Evolutionary conservation across 2,888 invertebrate genomes (phyloP), one percentile per base, ranked within the genome.

Genomic region (Marasmarcha lunaedactyla): DNA sequence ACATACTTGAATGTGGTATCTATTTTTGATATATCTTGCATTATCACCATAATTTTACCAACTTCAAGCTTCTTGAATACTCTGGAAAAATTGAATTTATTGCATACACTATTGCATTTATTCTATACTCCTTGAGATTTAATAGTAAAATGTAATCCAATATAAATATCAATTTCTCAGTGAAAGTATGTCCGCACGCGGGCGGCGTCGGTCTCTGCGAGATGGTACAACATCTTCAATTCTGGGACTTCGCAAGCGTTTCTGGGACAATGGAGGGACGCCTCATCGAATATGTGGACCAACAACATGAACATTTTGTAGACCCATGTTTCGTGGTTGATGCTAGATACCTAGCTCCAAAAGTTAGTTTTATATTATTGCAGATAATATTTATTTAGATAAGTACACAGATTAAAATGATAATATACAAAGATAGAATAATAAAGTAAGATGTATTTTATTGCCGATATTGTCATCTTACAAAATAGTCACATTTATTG

Each of bases 151-250:
- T 20, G 20, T 5, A 20, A 20, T 7, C 20, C n/a, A n/a, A 20
- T 20, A 20, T 20, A 20, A 20, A 5, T 20, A 5, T 3, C 7
- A 20, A 5, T 5, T 20, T 20, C 7, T 20, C 67, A 95, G 95
- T 95, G 11, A 94, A 94, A 57, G 94, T 97, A 1, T 95, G 95
- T 63, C 96, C 97, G 0, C 96, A 97, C 77, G 95, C 95, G 43
- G 97, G 96, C n/a, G 97, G 96, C 5, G 91, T 96, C 7, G 96
- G 95, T 1, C 85, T 97, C 2, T 96, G 96, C 59, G 96, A 96
- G 81, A 92, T 95, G 90, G 94, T 96, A 1, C 95, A 95, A 54
- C 96, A 97, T 72, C 79, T 96, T 35, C 93, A 95, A 70, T 89
- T 90, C 76, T 95, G 94, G 91, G 95, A 96, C 71, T 95, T 87